Base-by-base conservation (phyloP, 2,113 vertebrate genomes). In the Anser brachyrhynchus region DNA sequence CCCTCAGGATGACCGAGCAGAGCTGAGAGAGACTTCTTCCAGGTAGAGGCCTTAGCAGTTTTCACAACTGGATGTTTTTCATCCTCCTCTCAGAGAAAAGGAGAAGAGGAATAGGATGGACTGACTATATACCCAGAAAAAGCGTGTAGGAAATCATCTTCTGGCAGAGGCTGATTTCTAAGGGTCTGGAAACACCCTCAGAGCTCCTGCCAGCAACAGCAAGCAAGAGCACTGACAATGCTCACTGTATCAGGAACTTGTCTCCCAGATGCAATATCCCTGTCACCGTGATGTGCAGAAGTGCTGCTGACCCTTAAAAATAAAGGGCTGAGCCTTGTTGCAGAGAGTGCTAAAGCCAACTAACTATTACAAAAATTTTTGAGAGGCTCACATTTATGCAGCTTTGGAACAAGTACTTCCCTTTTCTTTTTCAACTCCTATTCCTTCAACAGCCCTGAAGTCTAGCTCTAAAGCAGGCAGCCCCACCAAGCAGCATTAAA, bases 271-370 rank as follows among this genome's bases (percentile, higher is more conserved):
- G 18, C 0, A 26, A 39, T 6, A 58, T 13, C 13, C 23, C 46
- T 10, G 10, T 18, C 28, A 9, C 14, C 0, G 2, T 9, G 39
- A 66, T 41, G 57, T 2, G 23, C 35, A 35, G 21, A 59, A 31
- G 21, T 1, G 39, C 65, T 44, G 39, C 59, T 7, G 14, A 13
- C 9, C 28, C 69, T 33, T 29, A 71, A 35, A 71, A 35, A 2
- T 11, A 3, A 33, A 28, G 22, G 41, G 46, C 59, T n/a, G 16
- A 69, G 76, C 33, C 35, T 11, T 49, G 25, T 61, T n/a, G 10
- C 4, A 4, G n/a, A 18, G 3, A 33, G 29, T 0, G 3, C 18
- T 11, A 31, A 3, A 12, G 59, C 43, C 49, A 72, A 81, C 12
- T 1, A 41, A 23, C 20, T 3, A 17, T 29, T 26, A 54, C 44